Conservation (phyloP, 2,113 vertebrate species). For the Cavia porcellus region DNA sequence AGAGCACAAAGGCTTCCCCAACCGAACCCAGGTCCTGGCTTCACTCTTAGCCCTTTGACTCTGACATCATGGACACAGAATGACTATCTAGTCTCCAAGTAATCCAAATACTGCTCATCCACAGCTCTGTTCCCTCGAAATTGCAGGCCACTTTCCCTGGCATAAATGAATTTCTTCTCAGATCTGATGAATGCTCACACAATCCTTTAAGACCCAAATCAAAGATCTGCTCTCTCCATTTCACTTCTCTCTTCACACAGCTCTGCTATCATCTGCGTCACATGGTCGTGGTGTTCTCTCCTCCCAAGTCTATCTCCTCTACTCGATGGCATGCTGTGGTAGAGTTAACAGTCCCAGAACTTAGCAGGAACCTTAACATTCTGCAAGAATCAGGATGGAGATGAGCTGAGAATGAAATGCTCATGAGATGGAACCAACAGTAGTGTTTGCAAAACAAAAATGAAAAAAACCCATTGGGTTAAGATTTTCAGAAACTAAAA, state of each 20-base stretch:
- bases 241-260: conserved; percentile 5
- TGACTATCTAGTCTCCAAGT: neutral
- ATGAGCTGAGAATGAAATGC: conserved; percentile 59
- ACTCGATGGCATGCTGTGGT: conserved; percentile 6
- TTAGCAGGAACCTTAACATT: conserved; percentile 47
- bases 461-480: neutral
- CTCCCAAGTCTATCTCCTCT: conserved; percentile 51
- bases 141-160: neutral
- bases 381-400: conserved; percentile 46
- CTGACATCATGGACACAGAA: neutral
- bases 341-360: conserved; percentile 56
- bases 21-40: neutral
- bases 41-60: neutral
- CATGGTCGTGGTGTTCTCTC: neutral
- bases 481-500: conserved; percentile 37
- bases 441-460: neutral
- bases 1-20: neutral
- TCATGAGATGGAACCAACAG: conserved; percentile 63
- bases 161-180: neutral
- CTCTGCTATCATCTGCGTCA: neutral
- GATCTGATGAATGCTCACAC: neutral
- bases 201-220: neutral
- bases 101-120: neutral
- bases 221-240: conserved; percentile 10
- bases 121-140: accelerated